phyloP scores from a whole-genome alignment of 2,888 invertebrate genomes.

The Hypomecis punctinalis region DNA sequence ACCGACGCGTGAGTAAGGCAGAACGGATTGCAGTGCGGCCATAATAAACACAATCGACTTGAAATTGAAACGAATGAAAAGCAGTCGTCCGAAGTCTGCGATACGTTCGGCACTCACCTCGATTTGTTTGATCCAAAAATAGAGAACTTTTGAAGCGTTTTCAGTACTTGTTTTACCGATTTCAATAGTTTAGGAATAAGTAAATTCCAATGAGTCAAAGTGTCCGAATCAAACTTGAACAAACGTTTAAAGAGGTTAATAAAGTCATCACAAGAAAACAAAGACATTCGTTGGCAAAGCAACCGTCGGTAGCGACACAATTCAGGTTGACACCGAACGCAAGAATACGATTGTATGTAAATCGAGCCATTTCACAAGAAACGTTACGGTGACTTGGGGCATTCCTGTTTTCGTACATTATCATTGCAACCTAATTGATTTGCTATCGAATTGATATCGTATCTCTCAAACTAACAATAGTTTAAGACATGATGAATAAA shows the following conservation, averaged over 20 bases:
- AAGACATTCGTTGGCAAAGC: conserved; percentile 16
- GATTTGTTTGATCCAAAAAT: conserved; percentile 17
- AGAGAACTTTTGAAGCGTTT: conserved; percentile 7
- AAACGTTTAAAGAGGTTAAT: background rate
- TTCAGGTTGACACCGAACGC: conserved; percentile 22
- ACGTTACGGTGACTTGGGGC: conserved; percentile 9
- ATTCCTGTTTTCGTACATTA: conserved; percentile 5
- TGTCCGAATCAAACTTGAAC: background rate
- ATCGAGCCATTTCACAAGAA: conserved; percentile 15
- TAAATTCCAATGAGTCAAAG: background rate
- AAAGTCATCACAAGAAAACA: conserved; percentile 18
- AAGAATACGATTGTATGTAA: conserved; percentile 27
- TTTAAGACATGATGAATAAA: too few relatives aligned
- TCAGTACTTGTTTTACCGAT: background rate
- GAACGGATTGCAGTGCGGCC: conserved; percentile 39
- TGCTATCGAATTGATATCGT: conserved; percentile 8
- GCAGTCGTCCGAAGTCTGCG: conserved; percentile 8
- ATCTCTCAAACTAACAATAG: background rate
- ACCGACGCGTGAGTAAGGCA: conserved; percentile 41
- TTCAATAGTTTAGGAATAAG: background rate
- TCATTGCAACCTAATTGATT: conserved; percentile 6
- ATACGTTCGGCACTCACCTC: conserved; percentile 12
- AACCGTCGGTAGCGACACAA: conserved; percentile 5
- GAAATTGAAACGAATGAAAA: conserved; percentile 22
- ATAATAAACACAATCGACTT: conserved; percentile 41